Evolutionary conservation across 2,888 invertebrate genomes (phyloP), one percentile per base, ranked within the genome.

Genomic region (Mimas tiliae): DNA sequence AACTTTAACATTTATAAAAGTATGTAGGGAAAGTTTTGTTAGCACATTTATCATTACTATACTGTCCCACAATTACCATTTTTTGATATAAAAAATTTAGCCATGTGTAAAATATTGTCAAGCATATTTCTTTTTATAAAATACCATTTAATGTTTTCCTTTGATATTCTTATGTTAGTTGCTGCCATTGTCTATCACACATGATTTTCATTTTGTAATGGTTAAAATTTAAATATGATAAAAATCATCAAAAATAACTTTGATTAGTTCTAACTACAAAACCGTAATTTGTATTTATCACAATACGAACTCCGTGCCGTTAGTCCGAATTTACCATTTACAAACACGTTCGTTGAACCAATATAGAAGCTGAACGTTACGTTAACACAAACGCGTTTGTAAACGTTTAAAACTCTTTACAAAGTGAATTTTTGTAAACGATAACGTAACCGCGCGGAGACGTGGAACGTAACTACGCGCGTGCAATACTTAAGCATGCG

Each of bases 401-500:
- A 50, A 50, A 62, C 62, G 62, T 45, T 47, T 14, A 7, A 7
- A 33, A 47, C 42, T 47, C 48, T 27, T 0, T 48, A 34, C 6
- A 34, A 55, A 55, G 33, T 12, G 16, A 4, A 58, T 6, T 27
- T 12, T 38, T 47, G 14, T 33, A 19, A 65, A 19, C 7, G 38
- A 34, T 63, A 47, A 55, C 51, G 19, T 9, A 38, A 48, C 19
- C 38, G 33, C n/a, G 19, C 47, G 0, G n/a, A 1, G 48, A 16
- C 42, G 45, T 58, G 45, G 55, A 55, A 68, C 34, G 62, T 34
- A 50, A 64, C 66, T 58, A 69, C 64, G 63, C 69, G 69, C 66
- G 85, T 82, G 84, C 85, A 86, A 88, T 82, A 78, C 85, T 91
- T n/a, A 93, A 87, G 90, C 91, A 92, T 92, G 92, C 91, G 91